phyloP scores from a whole-genome alignment of 1,140 invertebrate species.

The Drosophila nikananu region DNA sequence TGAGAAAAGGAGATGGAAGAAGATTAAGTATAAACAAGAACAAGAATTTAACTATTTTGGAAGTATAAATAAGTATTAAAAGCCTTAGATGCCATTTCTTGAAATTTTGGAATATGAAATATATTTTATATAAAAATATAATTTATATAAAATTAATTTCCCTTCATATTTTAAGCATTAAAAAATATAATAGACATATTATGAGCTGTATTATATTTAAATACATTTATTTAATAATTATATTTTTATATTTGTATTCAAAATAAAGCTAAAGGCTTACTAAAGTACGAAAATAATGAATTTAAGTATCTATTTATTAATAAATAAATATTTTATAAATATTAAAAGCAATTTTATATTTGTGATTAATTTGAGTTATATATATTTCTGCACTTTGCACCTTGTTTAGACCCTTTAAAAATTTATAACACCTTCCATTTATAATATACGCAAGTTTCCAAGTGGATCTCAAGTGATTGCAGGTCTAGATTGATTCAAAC shows the following conservation, averaged over 20 bases:
- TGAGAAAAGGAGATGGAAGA: background rate
- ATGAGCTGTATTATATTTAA: background rate
- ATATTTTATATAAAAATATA: too few species aligned
- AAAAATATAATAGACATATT: too few species aligned
- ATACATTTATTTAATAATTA: background rate
- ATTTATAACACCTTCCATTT: background rate
- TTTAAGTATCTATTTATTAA: too few species aligned
- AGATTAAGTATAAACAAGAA: background rate
- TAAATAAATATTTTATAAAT: background rate
- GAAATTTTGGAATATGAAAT: too few species aligned
- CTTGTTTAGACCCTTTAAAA: background rate
- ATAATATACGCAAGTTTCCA: background rate
- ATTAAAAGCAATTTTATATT: background rate
- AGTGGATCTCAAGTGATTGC: conserved; percentile 1
- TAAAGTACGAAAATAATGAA: too few species aligned
- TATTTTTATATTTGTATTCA: background rate
- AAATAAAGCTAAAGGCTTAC: too few species aligned
- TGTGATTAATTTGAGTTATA: too few species aligned
- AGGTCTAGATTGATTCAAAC: conserved; percentile 1
- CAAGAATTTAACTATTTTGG: background rate
- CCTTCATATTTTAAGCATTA: too few species aligned
- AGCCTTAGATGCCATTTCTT: too few species aligned
- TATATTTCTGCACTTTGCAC: background rate
- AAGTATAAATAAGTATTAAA: background rate
- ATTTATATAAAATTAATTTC: too few species aligned